Conservation (phyloP, 2,113 vertebrate species). For the Aleadryas rufinucha region DNA sequence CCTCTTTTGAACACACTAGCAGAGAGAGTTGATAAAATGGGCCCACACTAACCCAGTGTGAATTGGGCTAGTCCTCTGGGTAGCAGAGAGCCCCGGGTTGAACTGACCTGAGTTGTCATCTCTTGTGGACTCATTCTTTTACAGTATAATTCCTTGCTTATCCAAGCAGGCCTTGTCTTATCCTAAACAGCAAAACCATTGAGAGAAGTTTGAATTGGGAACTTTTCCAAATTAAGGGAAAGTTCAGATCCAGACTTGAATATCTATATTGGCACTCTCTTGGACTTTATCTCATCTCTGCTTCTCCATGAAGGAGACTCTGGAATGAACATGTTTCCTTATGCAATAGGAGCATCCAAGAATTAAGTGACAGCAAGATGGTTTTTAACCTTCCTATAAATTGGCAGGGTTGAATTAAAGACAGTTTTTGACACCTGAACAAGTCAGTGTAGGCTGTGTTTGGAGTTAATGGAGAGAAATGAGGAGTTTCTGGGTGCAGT, state of each 20-base stretch:
- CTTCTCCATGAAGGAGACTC: not conserved
- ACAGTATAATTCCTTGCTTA: not conserved
- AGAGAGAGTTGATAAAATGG: not conserved
- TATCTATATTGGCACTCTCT: not conserved
- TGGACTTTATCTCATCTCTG: not conserved
- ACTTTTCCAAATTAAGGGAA: not conserved
- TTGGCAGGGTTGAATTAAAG: not conserved
- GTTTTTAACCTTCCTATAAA: not conserved
- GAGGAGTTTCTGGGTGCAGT: not conserved
- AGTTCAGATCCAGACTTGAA: not conserved
- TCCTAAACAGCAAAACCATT: not conserved
- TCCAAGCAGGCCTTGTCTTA: not conserved
- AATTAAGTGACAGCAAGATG: not conserved
- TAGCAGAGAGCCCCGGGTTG: not conserved
- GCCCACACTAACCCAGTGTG: not conserved
- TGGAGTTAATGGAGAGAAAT: not conserved
- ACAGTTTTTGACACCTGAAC: not conserved
- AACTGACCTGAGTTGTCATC: not conserved
- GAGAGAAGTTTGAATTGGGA: not conserved
- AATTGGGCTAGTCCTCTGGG: not conserved
- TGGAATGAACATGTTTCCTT: not conserved
- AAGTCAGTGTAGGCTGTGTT: not conserved
- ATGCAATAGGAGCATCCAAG: not conserved
- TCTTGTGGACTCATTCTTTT: not conserved
- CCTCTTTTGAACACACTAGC: not conserved